Conservation (phyloP, 1,140 invertebrate genomes). For the Acromyrmex charruanus region DNA sequence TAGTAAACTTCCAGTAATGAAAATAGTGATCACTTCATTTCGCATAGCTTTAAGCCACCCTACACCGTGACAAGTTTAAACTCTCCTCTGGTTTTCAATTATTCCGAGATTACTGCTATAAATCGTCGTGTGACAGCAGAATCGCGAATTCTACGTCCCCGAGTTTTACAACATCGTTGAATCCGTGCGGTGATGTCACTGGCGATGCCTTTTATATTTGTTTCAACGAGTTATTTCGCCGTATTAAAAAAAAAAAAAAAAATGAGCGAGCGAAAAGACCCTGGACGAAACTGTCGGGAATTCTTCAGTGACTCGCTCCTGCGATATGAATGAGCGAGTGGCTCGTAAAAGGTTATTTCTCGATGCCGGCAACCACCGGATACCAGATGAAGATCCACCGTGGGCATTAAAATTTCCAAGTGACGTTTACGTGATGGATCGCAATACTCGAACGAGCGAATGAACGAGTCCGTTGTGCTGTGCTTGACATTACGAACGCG, state of each 20-base stretch:
- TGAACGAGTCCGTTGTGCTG: slow-evolving; percentile 27
- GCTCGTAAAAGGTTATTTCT: slow-evolving; percentile 42
- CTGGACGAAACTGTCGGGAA: slow-evolving; percentile 7
- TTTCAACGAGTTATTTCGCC: slow-evolving; percentile 12
- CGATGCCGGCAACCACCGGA: background rate
- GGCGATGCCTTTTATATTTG: background rate
- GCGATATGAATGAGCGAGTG: slow-evolving; percentile 39
- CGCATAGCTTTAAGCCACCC: background rate
- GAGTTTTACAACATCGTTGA: slow-evolving; percentile 4
- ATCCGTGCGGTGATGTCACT: background rate
- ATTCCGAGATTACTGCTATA: background rate
- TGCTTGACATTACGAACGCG: slow-evolving; percentile 33
- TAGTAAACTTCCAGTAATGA: background rate
- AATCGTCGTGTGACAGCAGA: background rate
- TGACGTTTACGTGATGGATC: slow-evolving; percentile 75
- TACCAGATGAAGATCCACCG: slow-evolving; percentile 43
- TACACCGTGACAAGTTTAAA: background rate
- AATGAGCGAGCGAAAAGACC: background rate
- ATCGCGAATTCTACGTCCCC: background rate
- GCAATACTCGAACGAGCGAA: slow-evolving; percentile 64
- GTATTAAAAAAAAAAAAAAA: background rate
- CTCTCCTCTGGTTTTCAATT: background rate
- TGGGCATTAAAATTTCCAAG: slow-evolving; percentile 72
- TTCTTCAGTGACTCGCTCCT: slow-evolving; percentile 7
- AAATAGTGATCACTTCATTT: background rate